Percentiles rank a stretch among this genome's conserved stretches.
These are phyloP conservation scores for Xenopus borealis DNA, from an alignment of 2,113 vertebrate species.

Conservation along the genomic window DNA sequence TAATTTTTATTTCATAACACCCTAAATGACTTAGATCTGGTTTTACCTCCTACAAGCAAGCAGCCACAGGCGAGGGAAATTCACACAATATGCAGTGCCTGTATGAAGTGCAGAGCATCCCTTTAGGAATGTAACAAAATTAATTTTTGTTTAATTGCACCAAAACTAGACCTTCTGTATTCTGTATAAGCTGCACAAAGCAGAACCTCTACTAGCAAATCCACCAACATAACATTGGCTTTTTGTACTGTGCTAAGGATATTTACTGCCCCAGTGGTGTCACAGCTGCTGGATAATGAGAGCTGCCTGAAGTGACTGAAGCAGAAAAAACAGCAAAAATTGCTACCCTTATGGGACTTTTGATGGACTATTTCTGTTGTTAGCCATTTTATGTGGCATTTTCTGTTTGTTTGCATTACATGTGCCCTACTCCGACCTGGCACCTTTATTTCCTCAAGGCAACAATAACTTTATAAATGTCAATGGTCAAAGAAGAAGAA, in stretches of 20 bases:
- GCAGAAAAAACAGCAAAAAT: conserved; percentile 18
- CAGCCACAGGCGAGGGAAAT: too few species aligned
- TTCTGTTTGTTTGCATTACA: conserved; percentile 28
- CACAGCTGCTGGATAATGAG: conserved; percentile 11
- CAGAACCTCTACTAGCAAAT: too few species aligned
- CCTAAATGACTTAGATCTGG: too few species aligned
- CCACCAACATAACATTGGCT: not conserved
- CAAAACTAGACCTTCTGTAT: too few species aligned
- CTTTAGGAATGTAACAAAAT: too few species aligned
- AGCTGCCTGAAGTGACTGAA: conserved; percentile 29
- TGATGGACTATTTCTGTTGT: conserved; percentile 24
- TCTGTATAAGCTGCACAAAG: too few species aligned
- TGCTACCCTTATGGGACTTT: conserved; percentile 18
- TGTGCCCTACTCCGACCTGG: not conserved
- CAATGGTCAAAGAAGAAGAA: not conserved
- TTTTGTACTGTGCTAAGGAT: conserved; percentile 9
- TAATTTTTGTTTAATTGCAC: too few species aligned
- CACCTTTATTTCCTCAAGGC: conserved; percentile 18
- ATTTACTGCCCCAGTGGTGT: conserved; percentile 15
- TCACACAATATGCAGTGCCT: too few species aligned
- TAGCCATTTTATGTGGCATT: conserved; percentile 12
- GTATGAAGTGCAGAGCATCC: too few species aligned
- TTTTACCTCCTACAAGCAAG: too few species aligned
- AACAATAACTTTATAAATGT: not conserved
- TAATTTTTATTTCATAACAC: too few species aligned